Evolutionary conservation across 2,888 invertebrate species (phyloP), one percentile per base, ranked within the genome.

Genomic region (Achlya flavicornis): DNA sequence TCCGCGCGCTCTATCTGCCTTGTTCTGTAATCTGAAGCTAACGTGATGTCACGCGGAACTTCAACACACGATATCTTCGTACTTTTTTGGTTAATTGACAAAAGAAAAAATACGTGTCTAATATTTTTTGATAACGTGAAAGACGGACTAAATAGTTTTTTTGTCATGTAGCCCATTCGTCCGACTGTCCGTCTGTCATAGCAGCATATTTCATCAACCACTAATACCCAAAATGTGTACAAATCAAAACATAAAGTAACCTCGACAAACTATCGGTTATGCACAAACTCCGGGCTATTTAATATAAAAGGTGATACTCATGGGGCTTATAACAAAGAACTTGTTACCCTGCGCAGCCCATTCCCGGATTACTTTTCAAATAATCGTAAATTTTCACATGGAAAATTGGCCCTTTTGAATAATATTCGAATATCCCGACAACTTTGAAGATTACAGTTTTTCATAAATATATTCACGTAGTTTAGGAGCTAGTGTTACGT

Each of bases 381-480:
- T 74, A 74, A 74, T 68, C 72, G 72, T 72, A 74, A 74, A 71
- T 71, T 68, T 46, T 57, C 59, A 66, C 57, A 70, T 64, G 64
- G 64, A 71, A 69, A 61, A 35, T 48, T 70, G 62, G 69, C 70
- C 68, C 66, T 65, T 70, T 66, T 72, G 72, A 74, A 76, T 75
- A 73, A 69, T 71, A 70, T 69, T 70, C 66, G 68, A 69, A 66
- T 65, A 66, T 63, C 70, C 62, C 57, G 43, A 38, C 48, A 70
- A 72, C 59, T 70, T 70, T 60, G 64, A 43, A 66, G 65, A 68
- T 71, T 69, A 67, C 61, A 68, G 68, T 70, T 71, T 72, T 71
- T 66, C 64, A 63, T 32, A 61, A 57, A 63, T 60, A 43, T 58
- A 41, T 58, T 64, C n/a, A 19, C 16, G n/a, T n/a, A 48, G 48